A percentile compares a stretch with the other conserved stretches of the same genome.
Conservation (phyloP, 2,113 vertebrate species). For the Tupaia chinensis region DNA sequence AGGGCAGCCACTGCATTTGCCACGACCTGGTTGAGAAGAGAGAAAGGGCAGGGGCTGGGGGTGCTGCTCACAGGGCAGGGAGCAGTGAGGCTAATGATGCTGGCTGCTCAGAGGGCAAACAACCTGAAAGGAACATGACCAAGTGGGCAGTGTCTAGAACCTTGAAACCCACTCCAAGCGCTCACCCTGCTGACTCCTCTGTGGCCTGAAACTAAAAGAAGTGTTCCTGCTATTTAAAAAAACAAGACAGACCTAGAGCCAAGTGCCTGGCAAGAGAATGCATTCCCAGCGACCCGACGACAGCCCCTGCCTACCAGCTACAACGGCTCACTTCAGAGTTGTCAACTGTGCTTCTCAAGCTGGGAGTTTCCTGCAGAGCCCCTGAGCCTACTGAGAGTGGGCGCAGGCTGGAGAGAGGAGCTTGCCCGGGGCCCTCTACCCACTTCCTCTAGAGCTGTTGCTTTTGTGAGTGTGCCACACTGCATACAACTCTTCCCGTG, state of each 20-base stretch:
- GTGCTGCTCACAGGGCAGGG: background rate
- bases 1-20: constrained; percentile 98
- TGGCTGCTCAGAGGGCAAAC: background rate
- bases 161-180: background rate
- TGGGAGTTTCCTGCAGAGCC: background rate
- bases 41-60: constrained; percentile 1
- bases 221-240: background rate
- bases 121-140: background rate
- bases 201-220: background rate
- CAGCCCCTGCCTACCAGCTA: background rate
- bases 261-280: background rate
- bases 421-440: background rate
- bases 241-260: background rate
- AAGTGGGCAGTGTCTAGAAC: background rate
- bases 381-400: background rate
- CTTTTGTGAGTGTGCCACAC: background rate
- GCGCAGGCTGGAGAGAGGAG: background rate
- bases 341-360: background rate
- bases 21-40: constrained; percentile 91
- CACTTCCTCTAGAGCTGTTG: background rate
- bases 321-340: background rate
- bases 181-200: background rate
- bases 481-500: background rate
- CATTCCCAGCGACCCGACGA: too few relatives aligned
- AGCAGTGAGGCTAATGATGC: background rate